Evolutionary conservation across 2,113 vertebrate genomes (phyloP), one percentile per base, ranked within the genome.

Genomic region (Hippocampus abdominalis): DNA sequence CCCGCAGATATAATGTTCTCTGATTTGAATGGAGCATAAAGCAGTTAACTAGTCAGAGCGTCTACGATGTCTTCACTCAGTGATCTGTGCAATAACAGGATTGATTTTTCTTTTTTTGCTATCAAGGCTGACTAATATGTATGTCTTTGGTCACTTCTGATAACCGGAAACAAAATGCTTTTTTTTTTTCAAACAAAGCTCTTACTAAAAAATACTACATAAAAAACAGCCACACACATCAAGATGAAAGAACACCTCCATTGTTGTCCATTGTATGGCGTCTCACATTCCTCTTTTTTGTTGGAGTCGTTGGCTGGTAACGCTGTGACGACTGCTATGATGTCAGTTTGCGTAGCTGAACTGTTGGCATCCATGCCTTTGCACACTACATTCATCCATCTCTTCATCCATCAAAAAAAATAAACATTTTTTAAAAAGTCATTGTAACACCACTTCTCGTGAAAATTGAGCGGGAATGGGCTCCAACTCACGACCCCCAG

Each of bases 161-260:
- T n/a, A 53, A 53, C 49, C n/a, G 49, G 5, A 12, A 51, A 2
- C 8, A 7, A 20, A n/a, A 18, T 16, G 27, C 15, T 49, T 49
- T 49, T 46, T 49, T 16, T 49, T 54, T n/a, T 3, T 56, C 11
- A 27, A 29, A 57, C 11, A 13, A 16, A 13, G 13, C 23, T 56
- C 23, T 36, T 6, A 36, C 32, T 36, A 6, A 36, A 36, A 6
- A 23, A 13, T 44, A 23, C 54, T 25, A 25, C n/a, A 13, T 13
- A 2, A 16, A 15, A 57, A 59, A 59, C 56, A 59, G 27, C 57
- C 27, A 32, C 57, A 32, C 57, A 18, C 27, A 13, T 60, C 7
- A 32, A 60, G 57, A 60, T 60, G 57, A 60, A 60, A 60, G 57
- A 32, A 32, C 27, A 60, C 27, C 16, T 60, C 23, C 57, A 60